Evolutionary conservation across 2,113 vertebrate species (phyloP), one percentile per base, ranked within the genome.

Genomic region (Dicaeum eximium): DNA sequence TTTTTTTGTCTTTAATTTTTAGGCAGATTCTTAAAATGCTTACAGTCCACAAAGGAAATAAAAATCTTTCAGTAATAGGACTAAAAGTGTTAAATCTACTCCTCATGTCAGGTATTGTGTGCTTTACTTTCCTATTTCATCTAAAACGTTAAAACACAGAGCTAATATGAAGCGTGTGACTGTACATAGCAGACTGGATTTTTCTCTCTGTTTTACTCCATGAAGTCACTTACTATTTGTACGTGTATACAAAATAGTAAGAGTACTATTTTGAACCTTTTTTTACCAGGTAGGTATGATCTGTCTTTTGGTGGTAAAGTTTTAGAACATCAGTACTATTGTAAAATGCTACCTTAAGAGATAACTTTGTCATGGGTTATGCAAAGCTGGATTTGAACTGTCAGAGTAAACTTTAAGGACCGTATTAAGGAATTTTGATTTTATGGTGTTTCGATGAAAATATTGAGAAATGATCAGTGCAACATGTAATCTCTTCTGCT

Each of bases 1-100:
- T 96, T 33, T 87, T 60, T 57, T 58, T 65, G 19, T 20, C 64
- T 65, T 56, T 56, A 28, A 44, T 88, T 96, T 98, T 50, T 94
- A 99, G 99, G 85, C 98, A 99, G 93, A 98, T 99, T 97, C 98
- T 99, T 93, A 99, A 98, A 96, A 98, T 98, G 86, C 96, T 99
- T 21, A 96, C 97, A 19, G 53, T 97, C 80, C 98, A 98, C 97
- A 97, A 97, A 72, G 60, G 96, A 82, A 98, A 99, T 89, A 21
- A 95, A 35, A 97, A 86, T 38, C 97, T 99, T 79, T 97, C 97
- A 77, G 90, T 96, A 82, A 92, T 98, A 62, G 98, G 98, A 61
- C 97, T 99, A 24, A 97, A 98, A 97, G 97, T 98, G 27, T 97
- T 99, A 97, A 98, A 98, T 50, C 97, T 98, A 6, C 98, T 99